phyloP scores from a whole-genome alignment of 2,888 invertebrate genomes.

The Electrophaes corylata region DNA sequence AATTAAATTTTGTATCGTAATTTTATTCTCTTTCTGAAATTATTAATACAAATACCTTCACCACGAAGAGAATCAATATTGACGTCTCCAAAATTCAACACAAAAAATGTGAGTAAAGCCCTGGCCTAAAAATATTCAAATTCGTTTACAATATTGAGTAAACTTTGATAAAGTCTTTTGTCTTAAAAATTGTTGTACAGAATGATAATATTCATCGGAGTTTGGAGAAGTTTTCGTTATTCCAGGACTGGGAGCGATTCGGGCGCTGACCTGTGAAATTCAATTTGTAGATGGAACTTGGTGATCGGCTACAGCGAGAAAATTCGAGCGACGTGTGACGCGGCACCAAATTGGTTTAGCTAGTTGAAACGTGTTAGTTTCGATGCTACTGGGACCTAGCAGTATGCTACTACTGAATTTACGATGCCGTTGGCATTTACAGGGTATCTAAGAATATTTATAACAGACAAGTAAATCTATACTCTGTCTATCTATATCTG shows the following conservation, averaged over 20 bases:
- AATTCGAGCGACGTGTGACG: conserved; percentile 14
- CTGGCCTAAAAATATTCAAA: conserved; percentile 34
- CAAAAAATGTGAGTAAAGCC: conserved; percentile 22
- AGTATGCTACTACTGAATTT: not conserved
- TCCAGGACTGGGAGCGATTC: conserved; percentile 34
- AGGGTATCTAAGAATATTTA: too few relatives aligned
- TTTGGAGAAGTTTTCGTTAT: conserved; percentile 39
- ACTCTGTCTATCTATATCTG: too few relatives aligned
- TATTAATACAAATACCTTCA: conserved; percentile 14
- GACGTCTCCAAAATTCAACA: conserved; percentile 24
- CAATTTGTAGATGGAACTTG: conserved; percentile 47
- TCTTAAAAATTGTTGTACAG: conserved; percentile 16
- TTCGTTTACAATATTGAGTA: conserved; percentile 21
- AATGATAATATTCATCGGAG: conserved; percentile 25
- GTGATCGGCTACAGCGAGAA: conserved; percentile 20
- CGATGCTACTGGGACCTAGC: conserved; percentile 7
- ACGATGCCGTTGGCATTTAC: not conserved
- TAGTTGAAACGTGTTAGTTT: conserved; percentile 14
- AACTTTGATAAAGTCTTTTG: conserved; percentile 29
- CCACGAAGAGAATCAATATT: conserved; percentile 21
- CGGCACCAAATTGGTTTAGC: conserved; percentile 19
- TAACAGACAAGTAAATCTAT: too few relatives aligned
- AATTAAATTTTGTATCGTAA: not conserved
- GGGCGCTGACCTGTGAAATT: conserved; percentile 38
- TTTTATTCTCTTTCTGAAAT: conserved; percentile 1